These are phyloP conservation scores for Physella acuta DNA, from an alignment of 1,140 invertebrate genomes.

Conservation along the genomic window DNA sequence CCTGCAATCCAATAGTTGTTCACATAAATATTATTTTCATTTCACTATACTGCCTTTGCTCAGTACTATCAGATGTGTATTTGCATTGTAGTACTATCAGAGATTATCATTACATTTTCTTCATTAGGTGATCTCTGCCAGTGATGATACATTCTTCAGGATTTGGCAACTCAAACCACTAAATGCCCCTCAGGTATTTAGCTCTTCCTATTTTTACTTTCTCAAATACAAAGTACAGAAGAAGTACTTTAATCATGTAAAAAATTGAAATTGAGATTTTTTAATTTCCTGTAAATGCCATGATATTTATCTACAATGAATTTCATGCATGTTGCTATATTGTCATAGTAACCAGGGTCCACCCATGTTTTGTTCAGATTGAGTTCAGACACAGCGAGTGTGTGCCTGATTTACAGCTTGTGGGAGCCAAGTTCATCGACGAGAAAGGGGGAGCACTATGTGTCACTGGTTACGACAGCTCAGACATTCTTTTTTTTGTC, in stretches of 20 bases:
- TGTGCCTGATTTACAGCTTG: slow-evolving; percentile 47
- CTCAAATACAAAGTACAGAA: not conserved
- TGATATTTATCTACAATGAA: not conserved
- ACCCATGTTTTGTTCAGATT: slow-evolving; percentile 38
- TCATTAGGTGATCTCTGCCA: slow-evolving; percentile 52
- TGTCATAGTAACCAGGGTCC: not conserved
- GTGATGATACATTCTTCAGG: slow-evolving; percentile 61
- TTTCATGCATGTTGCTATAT: not conserved
- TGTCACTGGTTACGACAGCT: slow-evolving; percentile 52
- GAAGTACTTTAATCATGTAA: not conserved
- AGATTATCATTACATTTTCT: not conserved
- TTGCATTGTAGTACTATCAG: too few relatives aligned
- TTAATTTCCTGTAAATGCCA: not conserved
- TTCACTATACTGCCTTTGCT: too few relatives aligned
- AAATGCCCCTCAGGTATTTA: slow-evolving; percentile 39
- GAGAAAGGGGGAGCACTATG: slow-evolving; percentile 47
- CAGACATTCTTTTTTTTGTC: slow-evolving; percentile 47
- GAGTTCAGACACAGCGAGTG: slow-evolving; percentile 38
- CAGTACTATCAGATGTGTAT: too few relatives aligned
- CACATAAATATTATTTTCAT: too few relatives aligned
- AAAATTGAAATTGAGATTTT: not conserved
- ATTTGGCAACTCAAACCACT: slow-evolving; percentile 58
- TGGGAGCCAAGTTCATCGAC: slow-evolving; percentile 48
- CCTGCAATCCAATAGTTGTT: too few relatives aligned
- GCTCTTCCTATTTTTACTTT: not conserved